Base-by-base conservation (phyloP, 1,140 invertebrate species). In the Halesus radiatus region DNA sequence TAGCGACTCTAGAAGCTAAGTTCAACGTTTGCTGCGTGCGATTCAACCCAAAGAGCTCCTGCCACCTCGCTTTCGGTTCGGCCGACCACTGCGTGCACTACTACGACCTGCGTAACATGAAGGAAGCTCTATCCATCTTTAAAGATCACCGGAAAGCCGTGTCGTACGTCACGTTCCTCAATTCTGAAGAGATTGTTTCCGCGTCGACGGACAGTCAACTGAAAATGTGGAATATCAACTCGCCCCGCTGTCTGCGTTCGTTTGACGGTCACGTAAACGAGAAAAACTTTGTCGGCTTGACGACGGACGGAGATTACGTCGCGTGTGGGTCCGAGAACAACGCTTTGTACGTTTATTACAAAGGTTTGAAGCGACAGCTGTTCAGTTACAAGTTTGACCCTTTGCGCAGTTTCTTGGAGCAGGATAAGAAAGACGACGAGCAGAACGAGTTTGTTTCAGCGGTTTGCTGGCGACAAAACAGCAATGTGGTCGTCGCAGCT, bases 61-160 rank as follows among this genome's bases (percentile, higher is more conserved):
- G 91, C 84, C 95, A 98, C 86, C 89, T 99, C 29, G 96, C 97
- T 1, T 98, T 98, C 90, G 97, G 97, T 18, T 98, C 96, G 13
- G 97, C 98, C 4, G 98, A 99, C 90, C 97, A 99, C 87, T 98
- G 96, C 89, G 97, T 99, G 54, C 97, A 99, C 90, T 98, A 98
- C 87, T 99, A 98, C 87, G 98, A 99, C 89, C 89, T 99, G 56
- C 90, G 98, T 37, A 95, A 97, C 83, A 93, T 95, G 85, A 94
- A 95, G 80, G 92, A 95, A 80, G 93, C 97, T 2, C 88, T 98
- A 8, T 93, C 93, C 37, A 91, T 98, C 23, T 97, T 99, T 84
- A 95, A 96, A 85, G 97, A 97, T 8, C 98, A 99, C 86, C 92
- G 94, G 73, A 99, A 99, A 88, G 97, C 97, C 37, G 98, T 99